A percentile compares a stretch with the other conserved stretches of the same genome.
Evolutionary conservation across 2,888 invertebrate species (phyloP).

Genomic region (Gymnoscelis rufifasciata): DNA sequence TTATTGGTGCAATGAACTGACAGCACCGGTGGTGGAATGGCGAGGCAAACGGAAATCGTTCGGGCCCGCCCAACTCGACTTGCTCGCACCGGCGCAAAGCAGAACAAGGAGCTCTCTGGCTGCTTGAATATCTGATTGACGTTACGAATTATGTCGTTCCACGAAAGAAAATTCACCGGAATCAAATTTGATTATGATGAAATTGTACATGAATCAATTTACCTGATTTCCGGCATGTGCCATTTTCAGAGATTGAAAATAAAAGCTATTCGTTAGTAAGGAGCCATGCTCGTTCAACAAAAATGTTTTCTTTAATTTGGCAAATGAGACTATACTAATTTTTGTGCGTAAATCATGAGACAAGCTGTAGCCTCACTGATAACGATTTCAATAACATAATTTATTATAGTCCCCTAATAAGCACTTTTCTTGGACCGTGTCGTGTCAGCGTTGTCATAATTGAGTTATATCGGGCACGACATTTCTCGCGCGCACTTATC

Average conservation of each 20-base stretch:
- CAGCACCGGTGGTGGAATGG: conserved; percentile 32
- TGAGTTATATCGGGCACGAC: conserved; percentile 66
- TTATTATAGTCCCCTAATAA: conserved; percentile 20
- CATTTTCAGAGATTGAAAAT: not conserved
- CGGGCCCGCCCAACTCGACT: conserved; percentile 36
- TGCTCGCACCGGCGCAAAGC: conserved; percentile 48
- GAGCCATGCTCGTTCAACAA: not conserved
- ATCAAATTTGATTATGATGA: conserved; percentile 4
- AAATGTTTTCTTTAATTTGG: not conserved
- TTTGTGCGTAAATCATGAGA: not conserved
- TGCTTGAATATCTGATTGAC: conserved; percentile 18
- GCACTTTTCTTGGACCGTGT: conserved; percentile 42
- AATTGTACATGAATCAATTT: conserved; percentile 9
- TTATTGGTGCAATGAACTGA: conserved; percentile 52
- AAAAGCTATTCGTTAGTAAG: too few relatives aligned
- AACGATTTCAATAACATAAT: conserved; percentile 9
- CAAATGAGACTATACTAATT: conserved; percentile 3
- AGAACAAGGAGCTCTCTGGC: conserved; percentile 33
- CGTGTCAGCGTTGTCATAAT: conserved; percentile 55
- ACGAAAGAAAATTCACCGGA: conserved; percentile 13
- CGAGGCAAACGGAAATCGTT: conserved; percentile 49
- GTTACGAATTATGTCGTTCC: conserved; percentile 18
- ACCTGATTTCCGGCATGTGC: not conserved
- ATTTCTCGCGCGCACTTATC: conserved; percentile 72
- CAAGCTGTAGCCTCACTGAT: too few relatives aligned